These are phyloP conservation scores for Acanthurus tractus DNA, from an alignment of 2,797 vertebrate genomes.

Conservation along the genomic window DNA sequence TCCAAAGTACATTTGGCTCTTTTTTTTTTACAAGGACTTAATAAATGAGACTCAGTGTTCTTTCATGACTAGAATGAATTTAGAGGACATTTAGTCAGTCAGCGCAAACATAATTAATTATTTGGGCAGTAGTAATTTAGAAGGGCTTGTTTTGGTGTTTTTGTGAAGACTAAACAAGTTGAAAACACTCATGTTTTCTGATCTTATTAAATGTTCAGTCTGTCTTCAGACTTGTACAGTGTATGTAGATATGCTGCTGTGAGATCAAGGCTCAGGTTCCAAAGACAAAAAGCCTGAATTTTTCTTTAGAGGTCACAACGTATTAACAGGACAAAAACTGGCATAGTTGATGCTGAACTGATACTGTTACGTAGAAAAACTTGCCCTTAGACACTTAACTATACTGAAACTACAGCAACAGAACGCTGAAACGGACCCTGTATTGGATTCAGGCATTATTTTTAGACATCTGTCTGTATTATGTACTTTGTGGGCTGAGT, in stretches of 20 bases:
- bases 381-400: neutral
- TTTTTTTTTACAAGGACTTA: neutral
- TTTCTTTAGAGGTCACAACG: neutral
- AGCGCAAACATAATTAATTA: neutral
- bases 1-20: neutral
- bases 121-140: neutral
- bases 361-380: neutral
- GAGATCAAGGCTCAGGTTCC: too few species aligned
- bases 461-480: neutral
- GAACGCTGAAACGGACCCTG: neutral
- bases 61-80: neutral
- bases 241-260: too few species aligned
- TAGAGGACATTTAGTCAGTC: neutral
- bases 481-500: constrained; percentile 30
- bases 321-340: neutral
- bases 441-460: neutral
- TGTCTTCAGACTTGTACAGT: neutral
- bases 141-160: constrained; percentile 5
- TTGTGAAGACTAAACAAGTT: neutral
- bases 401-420: neutral
- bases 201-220: neutral
- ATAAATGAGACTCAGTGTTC: constrained; percentile 5
- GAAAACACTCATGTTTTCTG: neutral
- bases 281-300: neutral
- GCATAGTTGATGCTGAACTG: neutral